Conservation (phyloP, 2,888 invertebrate genomes). For the Mamestra brassicae region DNA sequence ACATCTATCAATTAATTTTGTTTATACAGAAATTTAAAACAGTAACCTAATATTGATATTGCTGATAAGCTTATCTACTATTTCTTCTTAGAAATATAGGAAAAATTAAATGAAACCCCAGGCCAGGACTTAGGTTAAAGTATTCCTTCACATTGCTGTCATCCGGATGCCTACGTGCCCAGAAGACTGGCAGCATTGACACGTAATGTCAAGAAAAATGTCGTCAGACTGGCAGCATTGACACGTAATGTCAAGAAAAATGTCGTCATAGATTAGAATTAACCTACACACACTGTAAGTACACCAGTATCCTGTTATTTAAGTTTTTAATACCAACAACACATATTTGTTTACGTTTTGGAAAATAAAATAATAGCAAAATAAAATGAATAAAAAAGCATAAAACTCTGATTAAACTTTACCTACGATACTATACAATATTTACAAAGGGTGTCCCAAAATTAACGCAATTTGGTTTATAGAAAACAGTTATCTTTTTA, state of each 20-base stretch:
- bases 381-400: too few species aligned
- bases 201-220: not conserved
- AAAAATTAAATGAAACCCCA: not conserved
- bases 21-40: not conserved
- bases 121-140: not conserved
- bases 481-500: too few species aligned
- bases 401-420: not conserved
- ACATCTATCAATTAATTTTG: not conserved
- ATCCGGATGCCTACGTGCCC: not conserved
- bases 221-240: not conserved
- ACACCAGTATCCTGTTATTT: not conserved
- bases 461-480: too few species aligned
- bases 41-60: not conserved
- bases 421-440: too few species aligned
- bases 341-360: not conserved
- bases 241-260: not conserved
- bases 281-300: conserved; percentile 10
- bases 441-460: too few species aligned
- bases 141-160: not conserved
- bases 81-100: not conserved
- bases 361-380: not conserved
- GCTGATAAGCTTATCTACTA: not conserved
- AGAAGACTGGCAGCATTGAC: not conserved
- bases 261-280: not conserved
- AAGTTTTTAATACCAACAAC: not conserved